Evolutionary conservation across 23 tunicate species (phyloP), one percentile per base, ranked within the genome.

Genomic region (Halocynthia aurantium): DNA sequence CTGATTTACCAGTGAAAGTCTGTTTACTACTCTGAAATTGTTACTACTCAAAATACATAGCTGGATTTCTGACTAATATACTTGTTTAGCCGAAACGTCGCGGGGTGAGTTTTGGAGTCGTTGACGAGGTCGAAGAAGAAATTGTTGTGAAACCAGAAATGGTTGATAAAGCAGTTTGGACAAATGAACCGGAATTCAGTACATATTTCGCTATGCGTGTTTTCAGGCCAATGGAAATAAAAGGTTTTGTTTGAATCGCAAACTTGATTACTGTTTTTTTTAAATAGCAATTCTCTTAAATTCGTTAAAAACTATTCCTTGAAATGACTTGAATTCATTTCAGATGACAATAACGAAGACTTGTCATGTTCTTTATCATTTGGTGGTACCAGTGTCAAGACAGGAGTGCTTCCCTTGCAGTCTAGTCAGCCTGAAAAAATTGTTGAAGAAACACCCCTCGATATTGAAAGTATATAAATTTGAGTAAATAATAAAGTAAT

Each of bases 101-200:
- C n/a, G 88, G 88, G 49, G 88, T 84, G 7, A 84, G 83, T 57
- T 84, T 84, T 62, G 83, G 72, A 31, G 50, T 83, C 7, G 84
- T 73, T 53, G 78, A 81, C 9, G 92, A 74, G 51, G 77, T 81
- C 52, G 84, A 81, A 50, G 50, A 56, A 51, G 71, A 64, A 22
- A 68, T 78, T 12, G 92, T 81, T 31, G 71, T 73, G 54, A 89
- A 89, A 80, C 96, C 96, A 50, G 85, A 79, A 20, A 61, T 80
- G 58, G 85, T 84, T 63, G 96, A 89, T 61, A 82, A 72, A 54
- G 82, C 66, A 53, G 73, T 80, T 55, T 89, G 96, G 96, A 89
- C 96, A 19, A 85, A 83, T 72, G 88, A 89, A 62, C 96, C 96
- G 52, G 96, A 89, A 61, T 89, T 78, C 71, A 82, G 81, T 51